Evolutionary conservation across 2,113 vertebrate genomes (phyloP).

Genomic region (Engystomops pustulosus): DNA sequence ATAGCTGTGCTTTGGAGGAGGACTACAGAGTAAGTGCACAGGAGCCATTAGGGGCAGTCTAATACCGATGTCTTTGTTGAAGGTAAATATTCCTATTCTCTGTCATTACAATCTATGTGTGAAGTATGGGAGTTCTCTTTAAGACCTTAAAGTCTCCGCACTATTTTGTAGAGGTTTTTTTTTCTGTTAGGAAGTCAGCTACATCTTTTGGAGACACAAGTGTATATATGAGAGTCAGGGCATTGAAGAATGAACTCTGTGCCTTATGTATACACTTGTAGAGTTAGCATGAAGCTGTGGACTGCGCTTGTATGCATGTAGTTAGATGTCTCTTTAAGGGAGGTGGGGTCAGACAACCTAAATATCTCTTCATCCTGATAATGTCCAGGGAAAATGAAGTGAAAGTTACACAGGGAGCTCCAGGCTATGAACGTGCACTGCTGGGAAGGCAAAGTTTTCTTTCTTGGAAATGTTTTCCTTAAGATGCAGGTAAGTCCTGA

Average conservation of each 20-base stretch:
- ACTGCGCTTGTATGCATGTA: not conserved
- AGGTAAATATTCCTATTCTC: too few relatives aligned
- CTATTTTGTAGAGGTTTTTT: not conserved
- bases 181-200: not conserved
- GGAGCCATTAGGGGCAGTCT: not conserved
- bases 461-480: not conserved
- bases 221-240: not conserved
- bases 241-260: not conserved
- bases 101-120: too few relatives aligned
- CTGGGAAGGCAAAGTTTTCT: not conserved
- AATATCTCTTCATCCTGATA: constrained; percentile 53
- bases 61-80: not conserved
- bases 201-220: not conserved
- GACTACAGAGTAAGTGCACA: not conserved
- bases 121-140: not conserved
- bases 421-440: not conserved
- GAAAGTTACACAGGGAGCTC: constrained; percentile 24
- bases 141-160: not conserved
- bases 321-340: constrained; percentile 42
- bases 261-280: not conserved
- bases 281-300: not conserved
- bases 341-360: constrained; percentile 48
- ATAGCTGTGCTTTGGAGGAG: not conserved
- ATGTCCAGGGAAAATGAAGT: constrained; percentile 56
- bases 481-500: constrained; percentile 6